Percentiles rank a stretch among this genome's conserved stretches.
Conservation (phyloP, 2,113 vertebrate species). For the Aviceda subcristata region DNA sequence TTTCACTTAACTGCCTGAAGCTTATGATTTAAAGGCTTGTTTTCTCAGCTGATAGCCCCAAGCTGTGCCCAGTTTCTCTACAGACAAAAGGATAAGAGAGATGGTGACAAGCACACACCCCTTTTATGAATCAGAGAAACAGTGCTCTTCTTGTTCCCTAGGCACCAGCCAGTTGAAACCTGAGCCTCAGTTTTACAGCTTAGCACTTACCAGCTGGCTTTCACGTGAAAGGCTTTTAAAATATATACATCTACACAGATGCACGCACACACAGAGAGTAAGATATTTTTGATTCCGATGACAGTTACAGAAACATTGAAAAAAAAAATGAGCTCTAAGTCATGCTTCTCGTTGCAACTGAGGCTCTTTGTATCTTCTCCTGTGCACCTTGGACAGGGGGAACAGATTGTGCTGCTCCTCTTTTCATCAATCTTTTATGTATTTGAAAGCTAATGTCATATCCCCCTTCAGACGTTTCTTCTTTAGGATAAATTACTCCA, state of each 20-base stretch:
- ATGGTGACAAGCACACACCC: slow-evolving; percentile 37
- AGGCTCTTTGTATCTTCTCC: not conserved
- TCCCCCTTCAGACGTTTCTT: not conserved
- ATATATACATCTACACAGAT: not conserved
- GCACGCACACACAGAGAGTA: not conserved
- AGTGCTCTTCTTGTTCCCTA: slow-evolving; percentile 52
- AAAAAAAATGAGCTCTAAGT: not conserved
- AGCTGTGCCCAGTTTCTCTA: not conserved
- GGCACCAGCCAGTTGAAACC: slow-evolving; percentile 25
- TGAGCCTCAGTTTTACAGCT: slow-evolving; percentile 45
- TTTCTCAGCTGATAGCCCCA: slow-evolving; percentile 29
- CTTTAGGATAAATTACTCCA: slow-evolving; percentile 42
- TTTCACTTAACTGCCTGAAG: not conserved
- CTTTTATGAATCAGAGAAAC: slow-evolving; percentile 49
- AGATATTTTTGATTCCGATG: not conserved
- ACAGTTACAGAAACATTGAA: not conserved
- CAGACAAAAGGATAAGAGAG: slow-evolving; percentile 41
- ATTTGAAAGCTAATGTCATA: slow-evolving; percentile 51
- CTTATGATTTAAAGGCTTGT: slow-evolving; percentile 27
- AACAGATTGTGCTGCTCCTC: slow-evolving; percentile 53
- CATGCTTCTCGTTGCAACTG: not conserved
- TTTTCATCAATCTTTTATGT: slow-evolving; percentile 59
- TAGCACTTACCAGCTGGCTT: slow-evolving; percentile 28
- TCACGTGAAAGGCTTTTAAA: slow-evolving; percentile 37
- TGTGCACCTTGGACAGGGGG: not conserved